Conservation (phyloP, 2,797 vertebrate genomes). For the Mormyrops attenuatus region DNA sequence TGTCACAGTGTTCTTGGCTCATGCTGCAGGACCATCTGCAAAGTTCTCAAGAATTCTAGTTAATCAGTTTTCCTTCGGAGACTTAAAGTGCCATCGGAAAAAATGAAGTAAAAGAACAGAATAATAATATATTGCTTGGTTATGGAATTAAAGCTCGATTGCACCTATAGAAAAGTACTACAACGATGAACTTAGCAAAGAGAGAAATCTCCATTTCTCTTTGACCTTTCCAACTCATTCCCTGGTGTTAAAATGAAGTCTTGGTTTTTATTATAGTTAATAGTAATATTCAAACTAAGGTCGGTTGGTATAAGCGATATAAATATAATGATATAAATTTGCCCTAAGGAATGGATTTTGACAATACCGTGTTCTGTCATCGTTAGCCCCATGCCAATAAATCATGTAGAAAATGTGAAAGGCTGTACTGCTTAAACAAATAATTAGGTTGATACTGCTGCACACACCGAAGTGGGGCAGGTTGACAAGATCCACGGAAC, state of each 20-base stretch:
- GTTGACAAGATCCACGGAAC: background rate
- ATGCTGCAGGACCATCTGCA: background rate
- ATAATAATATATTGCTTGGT: background rate
- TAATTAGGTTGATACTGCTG: background rate
- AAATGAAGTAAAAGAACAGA: background rate
- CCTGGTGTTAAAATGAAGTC: background rate
- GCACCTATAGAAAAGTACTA: background rate
- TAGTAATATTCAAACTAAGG: background rate
- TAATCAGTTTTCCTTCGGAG: background rate
- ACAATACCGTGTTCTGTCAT: background rate
- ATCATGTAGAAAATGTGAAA: background rate
- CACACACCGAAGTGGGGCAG: background rate
- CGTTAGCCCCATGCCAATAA: background rate
- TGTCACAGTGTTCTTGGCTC: slow-evolving; percentile 14
- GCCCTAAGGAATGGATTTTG: background rate
- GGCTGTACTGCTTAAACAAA: background rate
- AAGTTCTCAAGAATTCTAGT: background rate
- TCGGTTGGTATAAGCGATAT: background rate
- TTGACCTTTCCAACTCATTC: background rate
- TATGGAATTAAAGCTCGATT: background rate
- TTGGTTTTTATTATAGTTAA: background rate
- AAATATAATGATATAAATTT: background rate
- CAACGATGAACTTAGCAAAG: background rate
- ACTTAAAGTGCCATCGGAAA: background rate
- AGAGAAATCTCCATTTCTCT: background rate